A percentile compares a stretch with the other conserved stretches of the same genome.
phyloP scores from a whole-genome alignment of 2,113 vertebrate genomes.

The Epinephelus cyanopodus region DNA sequence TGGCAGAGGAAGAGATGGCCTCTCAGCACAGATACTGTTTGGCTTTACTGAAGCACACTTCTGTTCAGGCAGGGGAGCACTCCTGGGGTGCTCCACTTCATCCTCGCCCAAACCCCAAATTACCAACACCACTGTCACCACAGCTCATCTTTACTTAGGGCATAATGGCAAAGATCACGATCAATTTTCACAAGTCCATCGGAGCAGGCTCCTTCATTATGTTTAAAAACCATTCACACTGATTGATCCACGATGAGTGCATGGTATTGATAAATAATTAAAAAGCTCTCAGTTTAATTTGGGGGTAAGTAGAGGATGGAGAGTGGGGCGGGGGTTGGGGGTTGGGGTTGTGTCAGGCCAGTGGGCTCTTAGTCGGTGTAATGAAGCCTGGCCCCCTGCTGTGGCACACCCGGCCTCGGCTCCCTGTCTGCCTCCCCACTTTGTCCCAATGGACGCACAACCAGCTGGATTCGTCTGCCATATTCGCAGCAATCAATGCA shows the following conservation, averaged over 20 bases:
- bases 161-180: constrained; percentile 81
- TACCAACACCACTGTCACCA: constrained; percentile 77
- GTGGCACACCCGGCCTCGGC: constrained; percentile 83
- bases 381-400: constrained; percentile 88
- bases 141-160: constrained; percentile 82
- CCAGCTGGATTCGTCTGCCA: constrained; percentile 93
- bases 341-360: constrained; percentile 83
- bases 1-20: constrained; percentile 78
- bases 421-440: constrained; percentile 85
- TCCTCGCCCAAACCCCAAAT: constrained; percentile 72
- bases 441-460: constrained; percentile 88
- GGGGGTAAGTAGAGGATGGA: constrained; percentile 83
- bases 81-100: constrained; percentile 63
- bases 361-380: constrained; percentile 87
- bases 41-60: constrained; percentile 79
- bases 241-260: constrained; percentile 86
- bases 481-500: constrained; percentile 94
- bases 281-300: constrained; percentile 88
- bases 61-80: constrained; percentile 63
- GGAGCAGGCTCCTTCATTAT: constrained; percentile 80
- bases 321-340: constrained; percentile 75
- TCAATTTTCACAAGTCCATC: constrained; percentile 85
- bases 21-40: constrained; percentile 77
- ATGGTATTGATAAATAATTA: constrained; percentile 94
- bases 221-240: constrained; percentile 88